Conservation (phyloP, 2,113 vertebrate genomes). For the Lycocorax pyrrhopterus region DNA sequence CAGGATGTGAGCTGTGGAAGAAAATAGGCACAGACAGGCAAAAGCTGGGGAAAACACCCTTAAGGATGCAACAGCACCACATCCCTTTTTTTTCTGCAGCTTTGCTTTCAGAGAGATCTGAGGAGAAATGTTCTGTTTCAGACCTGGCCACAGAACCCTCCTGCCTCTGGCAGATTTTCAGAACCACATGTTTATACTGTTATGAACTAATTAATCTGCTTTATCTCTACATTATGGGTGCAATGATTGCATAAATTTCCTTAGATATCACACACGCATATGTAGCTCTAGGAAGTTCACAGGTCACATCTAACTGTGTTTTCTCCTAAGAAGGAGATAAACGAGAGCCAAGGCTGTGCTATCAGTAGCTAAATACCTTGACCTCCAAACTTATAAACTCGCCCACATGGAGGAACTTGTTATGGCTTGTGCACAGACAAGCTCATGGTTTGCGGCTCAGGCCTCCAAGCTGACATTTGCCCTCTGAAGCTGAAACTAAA, state of each 20-base stretch:
- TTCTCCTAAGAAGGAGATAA: background rate
- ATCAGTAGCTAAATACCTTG: background rate
- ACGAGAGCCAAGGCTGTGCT: background rate
- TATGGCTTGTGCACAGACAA: slow-evolving; percentile 11
- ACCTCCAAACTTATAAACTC: background rate
- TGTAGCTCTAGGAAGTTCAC: background rate
- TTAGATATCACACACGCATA: background rate
- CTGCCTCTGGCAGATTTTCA: background rate
- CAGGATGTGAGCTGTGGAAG: background rate
- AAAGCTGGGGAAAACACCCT: background rate
- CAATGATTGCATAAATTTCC: background rate
- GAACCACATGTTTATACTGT: background rate
- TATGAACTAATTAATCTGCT: background rate
- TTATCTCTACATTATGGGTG: background rate
- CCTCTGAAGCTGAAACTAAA: slow-evolving; percentile 32
- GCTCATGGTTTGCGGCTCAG: background rate
- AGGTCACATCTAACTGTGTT: background rate
- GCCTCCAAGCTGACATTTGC: background rate
- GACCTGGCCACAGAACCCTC: background rate
- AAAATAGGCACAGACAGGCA: background rate
- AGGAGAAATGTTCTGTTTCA: background rate
- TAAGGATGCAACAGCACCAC: background rate
- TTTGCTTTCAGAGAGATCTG: background rate
- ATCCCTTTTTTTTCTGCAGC: background rate
- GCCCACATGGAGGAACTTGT: background rate